Percentiles rank a stretch among this genome's conserved stretches.
phyloP scores from a whole-genome alignment of 2,888 invertebrate genomes.

The Drosophila nr. fundita region DNA sequence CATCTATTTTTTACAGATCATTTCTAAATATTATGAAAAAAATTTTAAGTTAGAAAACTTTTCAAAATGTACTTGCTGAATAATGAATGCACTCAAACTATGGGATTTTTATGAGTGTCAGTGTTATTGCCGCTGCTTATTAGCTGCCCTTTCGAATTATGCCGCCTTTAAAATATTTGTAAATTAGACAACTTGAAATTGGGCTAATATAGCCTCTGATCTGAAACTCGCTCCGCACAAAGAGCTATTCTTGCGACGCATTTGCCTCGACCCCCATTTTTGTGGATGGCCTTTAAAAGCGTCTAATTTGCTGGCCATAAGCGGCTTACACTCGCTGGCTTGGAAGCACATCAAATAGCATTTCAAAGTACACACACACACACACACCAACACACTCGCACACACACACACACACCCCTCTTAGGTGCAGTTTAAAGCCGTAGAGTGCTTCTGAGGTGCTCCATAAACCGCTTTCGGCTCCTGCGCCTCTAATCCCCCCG shows the following conservation, averaged over 20 bases:
- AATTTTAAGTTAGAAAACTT: neutral
- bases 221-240: neutral
- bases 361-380: constrained; percentile 37
- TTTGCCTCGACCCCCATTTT: constrained; percentile 9
- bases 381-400: constrained; percentile 20
- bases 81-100: neutral
- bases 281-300: constrained; percentile 40
- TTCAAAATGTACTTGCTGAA: neutral
- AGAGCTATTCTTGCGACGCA: neutral
- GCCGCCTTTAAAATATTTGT: neutral
- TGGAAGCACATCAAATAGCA: constrained; percentile 65
- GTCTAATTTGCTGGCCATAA: constrained; percentile 73
- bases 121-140: neutral
- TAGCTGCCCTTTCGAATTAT: neutral
- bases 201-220: constrained; percentile 19
- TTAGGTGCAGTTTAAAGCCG: constrained; percentile 57
- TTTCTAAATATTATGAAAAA: neutral
- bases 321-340: constrained; percentile 61
- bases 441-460: constrained; percentile 34
- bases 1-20: neutral
- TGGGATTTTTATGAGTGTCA: neutral
- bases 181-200: neutral
- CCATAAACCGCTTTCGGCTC: constrained; percentile 51
- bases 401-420: constrained; percentile 1
- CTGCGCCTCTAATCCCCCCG: constrained; percentile 49